These are phyloP conservation scores for Spatulosminthurus flaviceps DNA, from an alignment of 2,888 invertebrate species.

Conservation along the genomic window DNA sequence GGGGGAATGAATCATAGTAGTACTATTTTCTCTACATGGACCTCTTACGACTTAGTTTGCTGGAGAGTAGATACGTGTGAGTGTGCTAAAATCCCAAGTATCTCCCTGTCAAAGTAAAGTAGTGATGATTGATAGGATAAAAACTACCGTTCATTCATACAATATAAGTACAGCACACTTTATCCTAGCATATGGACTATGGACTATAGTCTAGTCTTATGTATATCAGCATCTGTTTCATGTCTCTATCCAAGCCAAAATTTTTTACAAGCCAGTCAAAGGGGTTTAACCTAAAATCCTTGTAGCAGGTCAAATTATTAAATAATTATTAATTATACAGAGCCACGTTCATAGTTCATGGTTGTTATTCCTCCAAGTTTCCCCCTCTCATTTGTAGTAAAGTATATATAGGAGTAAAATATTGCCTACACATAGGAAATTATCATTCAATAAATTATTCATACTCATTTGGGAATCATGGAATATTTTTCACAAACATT, in stretches of 20 bases:
- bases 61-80: neutral
- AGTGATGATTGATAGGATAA: constrained; percentile 39
- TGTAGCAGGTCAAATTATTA: constrained; percentile 43
- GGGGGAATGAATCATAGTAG: neutral
- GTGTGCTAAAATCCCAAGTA: neutral
- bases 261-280: too few relatives aligned
- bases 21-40: too few relatives aligned
- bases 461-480: too few relatives aligned
- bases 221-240: too few relatives aligned
- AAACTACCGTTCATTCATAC: constrained; percentile 7
- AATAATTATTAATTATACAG: constrained; percentile 42
- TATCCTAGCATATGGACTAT: too few relatives aligned
- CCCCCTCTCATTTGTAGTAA: neutral
- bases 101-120: constrained; percentile 37
- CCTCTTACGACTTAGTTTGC: too few relatives aligned
- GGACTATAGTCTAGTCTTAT: too few relatives aligned
- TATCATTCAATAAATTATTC: too few relatives aligned
- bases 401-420: neutral
- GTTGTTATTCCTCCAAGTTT: constrained; percentile 28
- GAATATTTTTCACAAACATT: too few relatives aligned
- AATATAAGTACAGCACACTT: neutral
- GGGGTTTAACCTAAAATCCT: constrained; percentile 46
- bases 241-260: neutral
- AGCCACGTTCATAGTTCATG: constrained; percentile 45
- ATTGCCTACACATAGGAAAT: neutral